These are phyloP conservation scores for Danionella dracula DNA, from an alignment of 2,797 vertebrate genomes.

Conservation along the genomic window DNA sequence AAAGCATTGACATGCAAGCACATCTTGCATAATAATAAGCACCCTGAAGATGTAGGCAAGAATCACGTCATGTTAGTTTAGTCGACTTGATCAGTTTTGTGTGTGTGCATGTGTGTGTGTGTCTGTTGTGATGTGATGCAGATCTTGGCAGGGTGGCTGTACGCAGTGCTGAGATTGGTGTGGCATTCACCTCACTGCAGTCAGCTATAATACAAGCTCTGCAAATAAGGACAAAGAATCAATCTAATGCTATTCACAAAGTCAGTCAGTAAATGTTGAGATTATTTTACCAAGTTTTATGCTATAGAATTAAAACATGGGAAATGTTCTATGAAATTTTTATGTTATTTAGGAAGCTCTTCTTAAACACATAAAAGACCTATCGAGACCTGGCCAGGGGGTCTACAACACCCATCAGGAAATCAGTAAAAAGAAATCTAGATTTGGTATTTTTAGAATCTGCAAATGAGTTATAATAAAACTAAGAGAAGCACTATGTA, in stretches of 20 bases:
- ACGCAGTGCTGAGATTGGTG: slow-evolving; percentile 1
- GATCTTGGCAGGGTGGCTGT: slow-evolving; percentile 14
- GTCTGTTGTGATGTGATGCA: slow-evolving; percentile 8
- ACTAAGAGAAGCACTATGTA: too few relatives aligned
- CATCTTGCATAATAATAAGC: not conserved
- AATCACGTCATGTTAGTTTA: not conserved
- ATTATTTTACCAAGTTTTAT: too few relatives aligned
- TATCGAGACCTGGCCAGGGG: too few relatives aligned
- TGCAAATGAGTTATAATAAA: too few relatives aligned
- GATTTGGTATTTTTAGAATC: too few relatives aligned
- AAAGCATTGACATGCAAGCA: not conserved
- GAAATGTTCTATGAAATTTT: too few relatives aligned
- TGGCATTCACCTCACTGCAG: slow-evolving; percentile 13
- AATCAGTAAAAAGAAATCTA: too few relatives aligned
- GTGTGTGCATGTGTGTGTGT: slow-evolving; percentile 14
- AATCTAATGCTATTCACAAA: not conserved
- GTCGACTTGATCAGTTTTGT: slow-evolving; percentile 25
- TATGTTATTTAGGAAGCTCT: too few relatives aligned
- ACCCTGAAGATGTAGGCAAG: not conserved
- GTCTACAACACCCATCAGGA: too few relatives aligned
- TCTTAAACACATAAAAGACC: too few relatives aligned
- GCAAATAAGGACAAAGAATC: slow-evolving; percentile 23
- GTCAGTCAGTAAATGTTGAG: not conserved
- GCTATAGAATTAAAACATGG: too few relatives aligned
- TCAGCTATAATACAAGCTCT: not conserved